Percentiles rank a stretch among this genome's conserved stretches.
phyloP scores from a whole-genome alignment of 2,888 invertebrate species.

The Petrolisthes cinctipes region DNA sequence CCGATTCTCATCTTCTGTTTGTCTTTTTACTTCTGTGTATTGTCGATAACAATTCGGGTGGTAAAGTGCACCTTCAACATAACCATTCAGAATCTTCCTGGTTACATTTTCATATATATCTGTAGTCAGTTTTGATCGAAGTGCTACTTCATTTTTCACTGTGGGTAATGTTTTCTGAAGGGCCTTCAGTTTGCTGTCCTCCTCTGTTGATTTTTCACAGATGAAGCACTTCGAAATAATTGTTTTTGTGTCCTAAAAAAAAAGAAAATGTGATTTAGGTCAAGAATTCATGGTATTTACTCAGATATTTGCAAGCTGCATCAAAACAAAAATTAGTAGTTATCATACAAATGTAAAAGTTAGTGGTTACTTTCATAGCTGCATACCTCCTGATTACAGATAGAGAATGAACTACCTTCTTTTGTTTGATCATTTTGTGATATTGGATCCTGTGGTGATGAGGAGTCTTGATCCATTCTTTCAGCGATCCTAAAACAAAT shows the following conservation, averaged over 20 bases:
- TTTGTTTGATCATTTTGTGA: not conserved
- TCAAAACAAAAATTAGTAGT: constrained; percentile 7
- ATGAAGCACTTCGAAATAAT: constrained; percentile 18
- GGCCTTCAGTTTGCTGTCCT: constrained; percentile 29
- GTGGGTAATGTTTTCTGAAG: constrained; percentile 22
- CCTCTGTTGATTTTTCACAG: constrained; percentile 27
- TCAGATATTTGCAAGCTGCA: constrained; percentile 16
- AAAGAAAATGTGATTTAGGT: no score
- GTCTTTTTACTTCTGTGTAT: constrained; percentile 31
- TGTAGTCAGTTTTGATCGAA: constrained; percentile 27
- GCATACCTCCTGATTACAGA: not conserved
- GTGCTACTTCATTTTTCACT: constrained; percentile 13
- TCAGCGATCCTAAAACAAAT: constrained; percentile 4
- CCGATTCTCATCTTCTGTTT: constrained; percentile 1
- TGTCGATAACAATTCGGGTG: constrained; percentile 33
- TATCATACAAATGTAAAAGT: not conserved
- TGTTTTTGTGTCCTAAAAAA: no score
- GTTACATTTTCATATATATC: constrained; percentile 21
- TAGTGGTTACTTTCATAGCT: not conserved
- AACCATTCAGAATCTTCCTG: constrained; percentile 30
- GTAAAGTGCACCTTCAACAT: constrained; percentile 27
- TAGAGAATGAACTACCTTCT: no score
- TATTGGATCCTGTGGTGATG: constrained; percentile 10
- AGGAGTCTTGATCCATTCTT: not conserved
- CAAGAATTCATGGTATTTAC: not conserved